A percentile compares a stretch with the other conserved stretches of the same genome.
phyloP scores from a whole-genome alignment of 2,888 invertebrate species.

The Sicus ferrugineus region DNA sequence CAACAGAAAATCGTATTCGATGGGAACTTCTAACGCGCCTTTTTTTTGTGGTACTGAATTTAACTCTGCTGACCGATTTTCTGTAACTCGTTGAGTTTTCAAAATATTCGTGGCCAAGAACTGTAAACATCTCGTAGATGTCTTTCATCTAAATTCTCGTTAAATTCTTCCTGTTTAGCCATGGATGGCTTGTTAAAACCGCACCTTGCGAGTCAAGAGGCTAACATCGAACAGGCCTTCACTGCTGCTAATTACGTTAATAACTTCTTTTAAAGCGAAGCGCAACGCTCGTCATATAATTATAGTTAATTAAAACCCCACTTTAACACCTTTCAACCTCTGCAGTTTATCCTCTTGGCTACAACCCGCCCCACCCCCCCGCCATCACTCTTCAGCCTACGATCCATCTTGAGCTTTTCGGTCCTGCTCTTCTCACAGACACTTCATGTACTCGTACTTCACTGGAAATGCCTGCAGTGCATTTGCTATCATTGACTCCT shows the following conservation, averaged over 20 bases:
- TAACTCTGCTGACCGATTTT: no score
- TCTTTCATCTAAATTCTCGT: background rate
- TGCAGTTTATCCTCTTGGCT: background rate
- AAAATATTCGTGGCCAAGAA: no score
- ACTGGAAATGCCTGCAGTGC: background rate
- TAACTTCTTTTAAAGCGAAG: constrained; percentile 8
- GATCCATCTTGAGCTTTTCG: background rate
- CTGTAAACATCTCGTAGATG: no score
- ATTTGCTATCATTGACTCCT: constrained; percentile 16
- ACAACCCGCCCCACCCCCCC: no score
- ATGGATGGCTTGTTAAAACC: no score
- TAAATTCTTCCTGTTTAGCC: background rate
- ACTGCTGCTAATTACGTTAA: background rate
- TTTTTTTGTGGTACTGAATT: no score
- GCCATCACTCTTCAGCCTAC: background rate
- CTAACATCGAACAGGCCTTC: background rate
- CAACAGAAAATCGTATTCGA: no score
- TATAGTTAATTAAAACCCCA: constrained; percentile 11
- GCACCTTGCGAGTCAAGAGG: background rate
- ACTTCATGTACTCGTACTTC: background rate
- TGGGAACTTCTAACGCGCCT: no score
- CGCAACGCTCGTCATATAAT: background rate
- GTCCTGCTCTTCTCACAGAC: background rate
- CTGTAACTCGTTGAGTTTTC: no score
- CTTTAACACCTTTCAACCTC: constrained; percentile 8